Percentiles rank a stretch among this genome's conserved stretches.
Evolutionary conservation across 2,888 invertebrate species (phyloP).

Genomic region (Microctonus aethiopoides): DNA sequence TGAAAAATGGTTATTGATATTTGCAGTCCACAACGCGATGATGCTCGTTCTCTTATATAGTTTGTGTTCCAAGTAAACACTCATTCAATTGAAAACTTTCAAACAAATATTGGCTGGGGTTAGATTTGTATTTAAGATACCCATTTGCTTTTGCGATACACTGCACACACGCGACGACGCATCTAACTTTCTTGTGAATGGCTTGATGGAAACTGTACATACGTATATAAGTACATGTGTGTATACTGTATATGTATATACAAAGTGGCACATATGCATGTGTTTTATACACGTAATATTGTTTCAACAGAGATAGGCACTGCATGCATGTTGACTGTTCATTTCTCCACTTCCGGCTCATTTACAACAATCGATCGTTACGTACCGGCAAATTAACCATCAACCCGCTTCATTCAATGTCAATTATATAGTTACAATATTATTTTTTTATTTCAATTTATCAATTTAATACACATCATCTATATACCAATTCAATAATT

Average conservation of each 20-base stretch:
- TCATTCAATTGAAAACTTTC: slow-evolving; percentile 31
- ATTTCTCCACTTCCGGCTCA: slow-evolving; percentile 35
- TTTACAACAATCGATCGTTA: slow-evolving; percentile 22
- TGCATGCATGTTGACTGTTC: slow-evolving; percentile 39
- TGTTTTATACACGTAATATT: slow-evolving; percentile 4
- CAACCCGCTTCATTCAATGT: slow-evolving; percentile 9
- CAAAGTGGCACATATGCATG: slow-evolving; percentile 19
- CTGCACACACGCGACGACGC: slow-evolving; percentile 11
- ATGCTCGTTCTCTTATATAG: neutral
- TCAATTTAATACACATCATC: neutral
- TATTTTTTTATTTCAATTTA: neutral
- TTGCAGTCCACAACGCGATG: neutral
- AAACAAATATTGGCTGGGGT: slow-evolving; percentile 36
- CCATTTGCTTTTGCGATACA: neutral
- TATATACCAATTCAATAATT: neutral
- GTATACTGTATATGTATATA: too few relatives aligned
- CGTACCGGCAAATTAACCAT: slow-evolving; percentile 21
- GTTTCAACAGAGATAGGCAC: neutral
- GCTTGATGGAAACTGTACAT: neutral
- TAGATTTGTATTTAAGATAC: slow-evolving; percentile 36
- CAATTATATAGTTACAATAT: slow-evolving; percentile 8
- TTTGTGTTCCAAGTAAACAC: slow-evolving; percentile 36
- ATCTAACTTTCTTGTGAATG: slow-evolving; percentile 20
- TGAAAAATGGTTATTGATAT: neutral
- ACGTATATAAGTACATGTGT: too few relatives aligned